Evolutionary conservation across 2,113 vertebrate species (phyloP).

Genomic region (Atractosteus spatula): DNA sequence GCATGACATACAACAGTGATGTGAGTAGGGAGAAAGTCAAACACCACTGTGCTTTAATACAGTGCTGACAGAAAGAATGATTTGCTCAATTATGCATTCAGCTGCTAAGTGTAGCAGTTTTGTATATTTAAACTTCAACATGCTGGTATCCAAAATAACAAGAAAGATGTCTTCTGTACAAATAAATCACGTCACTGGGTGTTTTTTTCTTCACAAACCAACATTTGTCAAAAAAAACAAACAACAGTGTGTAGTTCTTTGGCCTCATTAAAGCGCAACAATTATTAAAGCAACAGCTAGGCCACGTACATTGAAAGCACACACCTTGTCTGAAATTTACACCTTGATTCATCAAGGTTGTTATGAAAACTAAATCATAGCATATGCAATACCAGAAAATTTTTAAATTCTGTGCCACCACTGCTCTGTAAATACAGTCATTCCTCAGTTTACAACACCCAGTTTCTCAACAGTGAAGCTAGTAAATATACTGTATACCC

Average conservation of each 20-base stretch:
- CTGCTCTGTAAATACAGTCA: too few species aligned
- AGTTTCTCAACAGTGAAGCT: too few species aligned
- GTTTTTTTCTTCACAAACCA: too few species aligned
- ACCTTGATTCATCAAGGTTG: conserved; percentile 23
- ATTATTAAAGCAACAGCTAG: conserved; percentile 1
- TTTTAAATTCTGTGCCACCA: too few species aligned
- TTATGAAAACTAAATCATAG: too few species aligned
- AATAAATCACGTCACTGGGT: too few species aligned
- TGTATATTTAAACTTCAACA: neutral
- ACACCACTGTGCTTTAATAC: neutral
- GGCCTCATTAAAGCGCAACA: neutral
- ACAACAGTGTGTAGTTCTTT: neutral
- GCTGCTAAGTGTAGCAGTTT: neutral
- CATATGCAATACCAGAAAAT: too few species aligned
- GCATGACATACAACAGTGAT: neutral
- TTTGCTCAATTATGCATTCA: neutral
- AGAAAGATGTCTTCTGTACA: neutral
- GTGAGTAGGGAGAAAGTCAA: neutral
- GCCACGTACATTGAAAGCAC: conserved; percentile 40
- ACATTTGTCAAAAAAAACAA: neutral
- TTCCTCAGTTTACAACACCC: too few species aligned
- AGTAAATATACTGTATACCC: too few species aligned
- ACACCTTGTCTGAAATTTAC: conserved; percentile 57
- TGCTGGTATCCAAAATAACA: neutral
- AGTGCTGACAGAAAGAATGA: conserved; percentile 2